These are phyloP conservation scores for Lagopus leucura DNA, from an alignment of 2,113 vertebrate genomes.

Conservation along the genomic window DNA sequence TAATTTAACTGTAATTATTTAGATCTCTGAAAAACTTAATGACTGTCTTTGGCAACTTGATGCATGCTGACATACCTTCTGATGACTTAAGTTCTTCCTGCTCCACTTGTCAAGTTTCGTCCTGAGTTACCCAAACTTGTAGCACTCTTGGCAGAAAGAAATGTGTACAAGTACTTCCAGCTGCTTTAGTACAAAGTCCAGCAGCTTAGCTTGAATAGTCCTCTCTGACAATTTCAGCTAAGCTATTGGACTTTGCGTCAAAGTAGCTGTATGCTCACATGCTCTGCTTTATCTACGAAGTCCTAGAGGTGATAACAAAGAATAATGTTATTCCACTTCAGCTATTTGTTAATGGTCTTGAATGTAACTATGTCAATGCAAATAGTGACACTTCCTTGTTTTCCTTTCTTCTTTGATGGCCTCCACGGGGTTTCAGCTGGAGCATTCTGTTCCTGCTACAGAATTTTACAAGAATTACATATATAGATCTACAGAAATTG, in stretches of 20 bases:
- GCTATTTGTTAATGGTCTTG: neutral
- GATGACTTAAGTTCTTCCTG: neutral
- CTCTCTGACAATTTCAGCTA: conserved; percentile 17
- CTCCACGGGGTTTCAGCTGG: neutral
- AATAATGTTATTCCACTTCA: neutral
- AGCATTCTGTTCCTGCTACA: neutral
- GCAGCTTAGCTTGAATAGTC: neutral
- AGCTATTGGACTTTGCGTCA: conserved; percentile 49
- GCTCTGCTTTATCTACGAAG: neutral
- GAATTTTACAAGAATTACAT: neutral
- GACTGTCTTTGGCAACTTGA: neutral
- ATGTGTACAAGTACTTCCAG: neutral
- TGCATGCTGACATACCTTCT: neutral
- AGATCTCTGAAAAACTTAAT: neutral
- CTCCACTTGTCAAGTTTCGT: neutral
- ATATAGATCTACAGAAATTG: neutral
- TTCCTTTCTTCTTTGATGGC: neutral
- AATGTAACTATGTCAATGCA: neutral
- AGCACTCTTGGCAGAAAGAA: neutral
- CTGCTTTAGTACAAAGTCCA: conserved; percentile 53
- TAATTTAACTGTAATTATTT: neutral
- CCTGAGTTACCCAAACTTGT: neutral
- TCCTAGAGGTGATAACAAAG: neutral
- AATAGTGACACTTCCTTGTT: neutral
- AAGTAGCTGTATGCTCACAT: neutral